Conservation (phyloP, 1,140 invertebrate species). For the Tetramorium alpestre region DNA sequence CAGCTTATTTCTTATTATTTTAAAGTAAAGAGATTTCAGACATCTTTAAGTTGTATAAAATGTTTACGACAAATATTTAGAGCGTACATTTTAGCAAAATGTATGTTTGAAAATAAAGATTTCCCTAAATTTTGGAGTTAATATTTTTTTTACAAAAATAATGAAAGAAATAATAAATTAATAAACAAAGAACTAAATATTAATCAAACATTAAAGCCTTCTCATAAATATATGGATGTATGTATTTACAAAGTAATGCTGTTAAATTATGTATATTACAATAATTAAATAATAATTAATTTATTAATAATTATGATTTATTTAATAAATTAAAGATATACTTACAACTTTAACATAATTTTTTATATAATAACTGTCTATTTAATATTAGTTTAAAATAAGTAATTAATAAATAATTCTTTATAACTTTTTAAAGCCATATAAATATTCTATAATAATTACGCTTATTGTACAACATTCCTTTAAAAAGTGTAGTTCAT, state of each 20-base stretch:
- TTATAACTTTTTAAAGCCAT: background rate
- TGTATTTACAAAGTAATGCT: background rate
- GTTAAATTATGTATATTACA: background rate
- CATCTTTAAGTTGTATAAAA: background rate
- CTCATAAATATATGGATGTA: background rate
- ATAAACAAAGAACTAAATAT: background rate
- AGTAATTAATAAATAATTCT: background rate
- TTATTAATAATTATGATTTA: background rate
- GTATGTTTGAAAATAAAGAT: background rate
- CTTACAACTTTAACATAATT: background rate
- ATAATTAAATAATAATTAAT: slow-evolving; percentile 9
- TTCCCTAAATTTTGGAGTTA: background rate
- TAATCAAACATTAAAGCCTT: background rate
- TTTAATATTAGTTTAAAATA: background rate
- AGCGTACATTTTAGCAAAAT: background rate
- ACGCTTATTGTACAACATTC: background rate
- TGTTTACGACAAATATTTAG: background rate
- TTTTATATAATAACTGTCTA: background rate
- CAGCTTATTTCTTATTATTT: background rate
- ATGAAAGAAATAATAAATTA: background rate
- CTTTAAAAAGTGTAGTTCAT: slow-evolving; percentile 3
- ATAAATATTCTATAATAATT: slow-evolving; percentile 2
- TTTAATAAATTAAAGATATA: background rate
- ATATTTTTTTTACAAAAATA: background rate
- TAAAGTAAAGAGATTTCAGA: background rate